Evolutionary conservation across 92 coral and sea anemone genomes (phyloP).

Genomic region (Chrysogorgia sp.): DNA sequence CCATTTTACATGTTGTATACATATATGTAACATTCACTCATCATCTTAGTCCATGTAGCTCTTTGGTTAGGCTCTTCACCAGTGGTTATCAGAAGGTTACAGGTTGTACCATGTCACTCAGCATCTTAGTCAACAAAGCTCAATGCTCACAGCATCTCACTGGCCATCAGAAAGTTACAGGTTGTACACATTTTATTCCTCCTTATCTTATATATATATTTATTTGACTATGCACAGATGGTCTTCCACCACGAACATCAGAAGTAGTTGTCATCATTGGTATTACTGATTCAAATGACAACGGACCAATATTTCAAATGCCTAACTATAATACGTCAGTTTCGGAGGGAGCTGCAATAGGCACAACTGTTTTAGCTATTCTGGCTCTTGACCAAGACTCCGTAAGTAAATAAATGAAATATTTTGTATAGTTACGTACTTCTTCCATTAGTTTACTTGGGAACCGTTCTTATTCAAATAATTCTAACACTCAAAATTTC

Average conservation of each 20-base stretch:
- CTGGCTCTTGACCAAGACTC: slow-evolving; percentile 69
- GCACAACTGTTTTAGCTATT: slow-evolving; percentile 56
- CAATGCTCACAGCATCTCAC: too few species aligned
- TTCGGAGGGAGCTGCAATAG: slow-evolving; percentile 55
- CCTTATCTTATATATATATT: too few species aligned
- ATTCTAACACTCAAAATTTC: neutral
- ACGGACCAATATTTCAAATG: slow-evolving; percentile 63
- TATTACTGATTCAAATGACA: slow-evolving; percentile 91
- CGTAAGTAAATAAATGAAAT: slow-evolving; percentile 5
- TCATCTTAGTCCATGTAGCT: too few species aligned
- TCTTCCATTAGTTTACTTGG: too few species aligned
- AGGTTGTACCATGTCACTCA: too few species aligned
- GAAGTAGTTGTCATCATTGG: slow-evolving; percentile 75
- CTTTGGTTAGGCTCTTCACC: too few species aligned
- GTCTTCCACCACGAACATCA: slow-evolving; percentile 49
- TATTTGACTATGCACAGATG: slow-evolving; percentile 33
- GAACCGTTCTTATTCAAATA: neutral
- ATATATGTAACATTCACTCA: too few species aligned
- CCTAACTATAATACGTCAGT: slow-evolving; percentile 60
- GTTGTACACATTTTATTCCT: too few species aligned
- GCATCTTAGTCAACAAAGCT: too few species aligned
- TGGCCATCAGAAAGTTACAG: too few species aligned
- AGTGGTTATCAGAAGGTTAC: too few species aligned
- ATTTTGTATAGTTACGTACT: neutral
- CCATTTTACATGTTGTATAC: too few species aligned